phyloP scores from a whole-genome alignment of 2,113 vertebrate genomes.

The Peromyscus maniculatus region DNA sequence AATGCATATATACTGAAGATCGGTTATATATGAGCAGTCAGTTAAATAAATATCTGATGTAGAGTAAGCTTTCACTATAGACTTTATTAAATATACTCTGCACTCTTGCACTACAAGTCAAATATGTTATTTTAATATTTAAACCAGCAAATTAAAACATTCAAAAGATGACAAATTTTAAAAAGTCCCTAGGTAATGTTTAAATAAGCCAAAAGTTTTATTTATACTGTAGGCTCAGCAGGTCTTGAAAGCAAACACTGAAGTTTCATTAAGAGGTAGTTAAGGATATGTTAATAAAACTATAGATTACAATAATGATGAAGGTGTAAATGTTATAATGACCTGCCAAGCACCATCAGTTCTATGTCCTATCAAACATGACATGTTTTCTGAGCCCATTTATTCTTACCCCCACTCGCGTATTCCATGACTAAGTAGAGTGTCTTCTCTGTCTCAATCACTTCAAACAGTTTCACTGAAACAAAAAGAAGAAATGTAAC shows the following conservation, averaged over 20 bases:
- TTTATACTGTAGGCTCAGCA: background rate
- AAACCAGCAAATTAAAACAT: constrained; percentile 35
- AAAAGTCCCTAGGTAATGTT: constrained; percentile 34
- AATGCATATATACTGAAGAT: background rate
- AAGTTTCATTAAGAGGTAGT: background rate
- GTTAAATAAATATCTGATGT: background rate
- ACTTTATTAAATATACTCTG: background rate
- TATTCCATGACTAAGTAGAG: constrained; percentile 98
- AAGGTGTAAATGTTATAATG: constrained; percentile 15
- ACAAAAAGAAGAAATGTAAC: constrained; percentile 75
- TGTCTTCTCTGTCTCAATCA: constrained; percentile 98
- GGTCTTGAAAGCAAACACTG: constrained; percentile 45
- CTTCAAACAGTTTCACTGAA: constrained; percentile 98
- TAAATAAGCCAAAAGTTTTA: constrained; percentile 37
- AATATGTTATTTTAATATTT: constrained; percentile 22
- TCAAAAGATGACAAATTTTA: constrained; percentile 46
- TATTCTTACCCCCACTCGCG: constrained; percentile 95
- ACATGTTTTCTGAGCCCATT: background rate
- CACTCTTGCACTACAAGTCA: background rate
- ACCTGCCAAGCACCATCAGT: background rate
- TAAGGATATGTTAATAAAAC: constrained; percentile 55
- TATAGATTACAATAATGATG: background rate
- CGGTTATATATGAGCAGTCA: background rate
- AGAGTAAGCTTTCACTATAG: background rate
- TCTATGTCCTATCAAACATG: background rate